Percentiles rank a stretch among this genome's conserved stretches.
Evolutionary conservation across 2,113 vertebrate genomes (phyloP).

Genomic region (Oreochromis aureus): DNA sequence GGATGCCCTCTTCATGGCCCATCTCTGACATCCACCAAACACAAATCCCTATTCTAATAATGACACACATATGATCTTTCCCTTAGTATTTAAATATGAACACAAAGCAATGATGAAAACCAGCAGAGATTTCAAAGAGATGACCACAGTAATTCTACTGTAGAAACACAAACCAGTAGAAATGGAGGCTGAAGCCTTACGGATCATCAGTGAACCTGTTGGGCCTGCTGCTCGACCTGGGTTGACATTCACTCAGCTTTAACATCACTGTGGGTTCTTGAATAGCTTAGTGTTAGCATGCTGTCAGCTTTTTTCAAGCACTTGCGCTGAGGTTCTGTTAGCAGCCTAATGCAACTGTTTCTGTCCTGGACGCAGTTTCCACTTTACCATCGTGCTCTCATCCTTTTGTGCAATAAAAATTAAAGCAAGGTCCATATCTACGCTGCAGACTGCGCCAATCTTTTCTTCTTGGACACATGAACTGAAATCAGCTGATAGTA

Average conservation of each 20-base stretch:
- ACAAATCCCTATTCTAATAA: background rate
- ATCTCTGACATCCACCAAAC: background rate
- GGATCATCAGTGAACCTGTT: fast-evolving
- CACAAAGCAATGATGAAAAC: background rate
- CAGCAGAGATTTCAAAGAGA: background rate
- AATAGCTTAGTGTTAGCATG: background rate
- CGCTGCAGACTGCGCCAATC: fast-evolving
- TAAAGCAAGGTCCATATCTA: background rate
- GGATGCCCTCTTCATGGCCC: background rate
- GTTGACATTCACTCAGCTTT: background rate
- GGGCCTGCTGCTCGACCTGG: background rate
- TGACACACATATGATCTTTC: background rate
- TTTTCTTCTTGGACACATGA: background rate
- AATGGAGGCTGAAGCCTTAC: background rate
- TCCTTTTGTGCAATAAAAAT: background rate
- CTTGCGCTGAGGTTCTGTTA: background rate
- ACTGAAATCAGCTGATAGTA: background rate
- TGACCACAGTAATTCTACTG: background rate
- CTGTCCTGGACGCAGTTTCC: background rate
- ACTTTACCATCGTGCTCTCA: background rate
- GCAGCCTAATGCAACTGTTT: background rate
- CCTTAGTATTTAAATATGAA: background rate
- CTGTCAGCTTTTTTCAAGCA: too few relatives aligned
- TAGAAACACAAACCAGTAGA: background rate
- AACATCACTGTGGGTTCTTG: background rate